Evolutionary conservation across 37 sponge, comb jelly and placozoan genomes (phyloP).

Genomic region (Crambe crambe): DNA sequence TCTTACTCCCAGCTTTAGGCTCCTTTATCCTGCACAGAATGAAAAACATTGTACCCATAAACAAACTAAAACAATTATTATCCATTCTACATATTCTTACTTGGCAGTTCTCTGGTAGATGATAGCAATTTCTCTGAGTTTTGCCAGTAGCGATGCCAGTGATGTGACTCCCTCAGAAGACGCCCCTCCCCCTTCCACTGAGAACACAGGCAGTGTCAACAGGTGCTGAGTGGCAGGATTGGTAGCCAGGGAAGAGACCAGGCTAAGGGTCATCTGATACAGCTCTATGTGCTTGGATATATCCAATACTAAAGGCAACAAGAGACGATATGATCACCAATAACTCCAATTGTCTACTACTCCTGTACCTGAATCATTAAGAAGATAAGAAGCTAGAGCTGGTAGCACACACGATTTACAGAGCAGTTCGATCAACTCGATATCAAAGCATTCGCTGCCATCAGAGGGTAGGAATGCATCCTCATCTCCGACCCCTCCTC

Average conservation of each 20-base stretch:
- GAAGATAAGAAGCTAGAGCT: slow-evolving; percentile 72
- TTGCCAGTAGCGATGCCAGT: slow-evolving; percentile 40
- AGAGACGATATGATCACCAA: not conserved
- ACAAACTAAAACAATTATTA: not conserved
- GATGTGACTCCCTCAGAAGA: slow-evolving; percentile 13
- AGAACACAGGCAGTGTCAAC: slow-evolving; percentile 45
- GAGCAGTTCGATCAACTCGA: slow-evolving; percentile 35
- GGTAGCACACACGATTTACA: slow-evolving; percentile 76
- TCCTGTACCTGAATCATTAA: slow-evolving; percentile 80
- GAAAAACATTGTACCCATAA: not conserved
- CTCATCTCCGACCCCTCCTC: not conserved
- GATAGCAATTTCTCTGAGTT: slow-evolving; percentile 45
- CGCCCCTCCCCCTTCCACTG: slow-evolving; percentile 1
- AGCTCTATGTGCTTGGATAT: slow-evolving; percentile 83
- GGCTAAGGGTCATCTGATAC: slow-evolving; percentile 62
- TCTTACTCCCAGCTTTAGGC: slow-evolving; percentile 1
- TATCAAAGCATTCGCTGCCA: not conserved
- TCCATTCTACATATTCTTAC: slow-evolving; percentile 15
- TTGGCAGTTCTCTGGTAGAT: slow-evolving; percentile 58
- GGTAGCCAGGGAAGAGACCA: slow-evolving; percentile 46
- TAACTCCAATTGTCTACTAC: not conserved
- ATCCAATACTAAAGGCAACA: slow-evolving; percentile 69
- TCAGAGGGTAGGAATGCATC: not conserved
- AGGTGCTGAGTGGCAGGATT: slow-evolving; percentile 47
- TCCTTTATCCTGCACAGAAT: not conserved